A percentile compares a stretch with the other conserved stretches of the same genome.
Evolutionary conservation across 2,888 invertebrate genomes (phyloP).

Genomic region (Pimpla rufipes): DNA sequence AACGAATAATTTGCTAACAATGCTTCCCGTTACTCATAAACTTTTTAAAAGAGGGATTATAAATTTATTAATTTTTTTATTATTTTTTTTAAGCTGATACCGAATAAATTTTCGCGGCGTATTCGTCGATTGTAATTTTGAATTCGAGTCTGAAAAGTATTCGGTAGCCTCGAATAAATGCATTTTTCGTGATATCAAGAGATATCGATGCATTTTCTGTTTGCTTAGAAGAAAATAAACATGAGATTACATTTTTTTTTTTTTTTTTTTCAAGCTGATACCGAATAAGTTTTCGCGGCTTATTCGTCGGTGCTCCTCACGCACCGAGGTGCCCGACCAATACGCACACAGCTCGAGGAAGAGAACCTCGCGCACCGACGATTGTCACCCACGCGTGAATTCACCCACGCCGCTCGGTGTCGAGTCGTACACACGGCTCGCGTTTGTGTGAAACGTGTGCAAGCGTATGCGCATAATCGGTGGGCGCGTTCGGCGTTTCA

Average conservation of each 20-base stretch:
- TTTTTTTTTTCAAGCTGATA: no score
- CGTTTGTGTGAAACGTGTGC: constrained; percentile 60
- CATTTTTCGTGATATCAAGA: background rate
- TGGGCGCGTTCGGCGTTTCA: constrained; percentile 83
- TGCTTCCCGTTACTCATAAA: no score
- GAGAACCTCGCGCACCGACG: constrained; percentile 57
- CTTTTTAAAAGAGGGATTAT: no score
- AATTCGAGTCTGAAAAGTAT: background rate
- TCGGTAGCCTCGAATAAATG: background rate
- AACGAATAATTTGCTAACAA: no score
- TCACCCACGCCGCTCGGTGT: constrained; percentile 66
- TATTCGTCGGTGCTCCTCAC: constrained; percentile 40
- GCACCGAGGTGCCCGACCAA: constrained; percentile 15
- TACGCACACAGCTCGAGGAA: constrained; percentile 44
- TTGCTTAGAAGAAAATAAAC: background rate
- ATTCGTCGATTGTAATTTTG: no score
- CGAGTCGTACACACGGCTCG: constrained; percentile 1
- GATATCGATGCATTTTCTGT: no score
- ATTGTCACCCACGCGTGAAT: constrained; percentile 69
- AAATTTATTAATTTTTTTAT: no score
- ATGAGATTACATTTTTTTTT: background rate
- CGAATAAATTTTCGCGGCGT: no score
- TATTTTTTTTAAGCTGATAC: no score
- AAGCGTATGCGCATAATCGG: constrained; percentile 77
- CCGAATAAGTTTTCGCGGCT: constrained; percentile 31